phyloP scores from a whole-genome alignment of 2,888 invertebrate species.

The Sisyra terminalis region DNA sequence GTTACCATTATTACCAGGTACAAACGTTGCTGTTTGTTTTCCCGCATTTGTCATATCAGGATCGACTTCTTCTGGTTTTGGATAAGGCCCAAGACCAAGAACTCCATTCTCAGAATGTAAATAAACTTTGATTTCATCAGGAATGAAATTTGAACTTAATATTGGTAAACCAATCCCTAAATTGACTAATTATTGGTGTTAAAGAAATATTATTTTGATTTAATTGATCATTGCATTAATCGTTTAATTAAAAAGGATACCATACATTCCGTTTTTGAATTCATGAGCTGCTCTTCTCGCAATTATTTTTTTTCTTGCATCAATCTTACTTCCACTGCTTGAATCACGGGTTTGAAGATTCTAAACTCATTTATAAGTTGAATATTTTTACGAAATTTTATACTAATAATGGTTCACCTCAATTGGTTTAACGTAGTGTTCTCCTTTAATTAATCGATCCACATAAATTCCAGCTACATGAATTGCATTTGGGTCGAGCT shows the following conservation, averaged over 20 bases:
- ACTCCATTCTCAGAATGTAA: slow-evolving; percentile 98
- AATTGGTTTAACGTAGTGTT: slow-evolving; percentile 76
- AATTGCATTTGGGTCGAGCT: slow-evolving; percentile 59
- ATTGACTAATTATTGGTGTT: slow-evolving; percentile 35
- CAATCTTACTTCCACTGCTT: slow-evolving; percentile 21
- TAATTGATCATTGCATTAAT: not conserved
- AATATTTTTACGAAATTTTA: no score
- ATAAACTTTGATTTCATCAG: slow-evolving; percentile 64
- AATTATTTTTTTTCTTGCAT: slow-evolving; percentile 67
- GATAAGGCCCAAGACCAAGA: slow-evolving; percentile 89
- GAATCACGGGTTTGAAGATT: slow-evolving; percentile 29
- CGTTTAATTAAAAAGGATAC: slow-evolving; percentile 31
- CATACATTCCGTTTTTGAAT: slow-evolving; percentile 95
- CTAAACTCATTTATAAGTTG: no score
- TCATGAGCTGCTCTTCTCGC: slow-evolving; percentile 87
- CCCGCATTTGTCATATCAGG: slow-evolving; percentile 97
- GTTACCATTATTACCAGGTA: slow-evolving; percentile 42
- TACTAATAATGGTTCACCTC: slow-evolving; percentile 45
- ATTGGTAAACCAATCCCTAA: slow-evolving; percentile 95
- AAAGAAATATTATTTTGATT: not conserved
- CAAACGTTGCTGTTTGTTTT: slow-evolving; percentile 90
- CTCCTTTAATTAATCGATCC: slow-evolving; percentile 65
- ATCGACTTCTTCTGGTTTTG: slow-evolving; percentile 64
- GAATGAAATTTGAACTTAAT: slow-evolving; percentile 87
- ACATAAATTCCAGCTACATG: slow-evolving; percentile 93